Percentiles rank a stretch among this genome's conserved stretches.
Evolutionary conservation across 1,140 invertebrate species (phyloP).

Genomic region (Macrocentrus cingulum): DNA sequence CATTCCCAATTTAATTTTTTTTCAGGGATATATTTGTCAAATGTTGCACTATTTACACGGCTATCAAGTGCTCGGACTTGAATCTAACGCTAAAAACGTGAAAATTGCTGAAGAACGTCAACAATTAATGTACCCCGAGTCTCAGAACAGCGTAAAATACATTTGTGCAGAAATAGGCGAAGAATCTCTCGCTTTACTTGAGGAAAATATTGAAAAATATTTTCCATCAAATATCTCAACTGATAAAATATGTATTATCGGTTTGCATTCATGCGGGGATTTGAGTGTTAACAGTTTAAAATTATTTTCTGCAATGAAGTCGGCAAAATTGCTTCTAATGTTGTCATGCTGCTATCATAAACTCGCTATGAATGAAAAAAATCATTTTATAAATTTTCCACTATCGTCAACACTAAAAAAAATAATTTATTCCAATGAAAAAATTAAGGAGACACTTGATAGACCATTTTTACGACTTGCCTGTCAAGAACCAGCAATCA

Average conservation of each 20-base stretch:
- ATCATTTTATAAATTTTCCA: slow-evolving; percentile 67
- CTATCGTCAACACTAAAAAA: slow-evolving; percentile 58
- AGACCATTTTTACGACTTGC: slow-evolving; percentile 70
- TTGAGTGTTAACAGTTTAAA: slow-evolving; percentile 72
- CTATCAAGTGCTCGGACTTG: slow-evolving; percentile 73
- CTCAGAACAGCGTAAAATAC: slow-evolving; percentile 61
- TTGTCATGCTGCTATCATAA: slow-evolving; percentile 89
- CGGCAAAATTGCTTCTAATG: slow-evolving; percentile 66
- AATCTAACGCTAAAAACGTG: slow-evolving; percentile 67
- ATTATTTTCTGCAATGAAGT: slow-evolving; percentile 67
- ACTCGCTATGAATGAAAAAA: slow-evolving; percentile 47
- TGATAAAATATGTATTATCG: slow-evolving; percentile 61
- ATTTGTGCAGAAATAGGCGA: slow-evolving; percentile 60
- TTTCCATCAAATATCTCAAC: slow-evolving; percentile 51
- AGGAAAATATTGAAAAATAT: slow-evolving; percentile 30
- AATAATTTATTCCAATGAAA: slow-evolving; percentile 38
- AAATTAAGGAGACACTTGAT: slow-evolving; percentile 55
- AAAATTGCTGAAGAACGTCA: slow-evolving; percentile 67
- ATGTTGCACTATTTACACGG: slow-evolving; percentile 65
- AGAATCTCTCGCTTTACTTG: slow-evolving; percentile 38
- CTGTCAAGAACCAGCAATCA: slow-evolving; percentile 59
- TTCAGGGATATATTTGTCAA: slow-evolving; percentile 76
- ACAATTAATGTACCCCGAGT: slow-evolving; percentile 59
- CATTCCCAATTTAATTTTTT: slow-evolving; percentile 18
- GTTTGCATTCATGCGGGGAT: slow-evolving; percentile 84